Percentiles rank a stretch among this genome's conserved stretches.
phyloP scores from a whole-genome alignment of 2,797 vertebrate species.

The Danionella dracula region DNA sequence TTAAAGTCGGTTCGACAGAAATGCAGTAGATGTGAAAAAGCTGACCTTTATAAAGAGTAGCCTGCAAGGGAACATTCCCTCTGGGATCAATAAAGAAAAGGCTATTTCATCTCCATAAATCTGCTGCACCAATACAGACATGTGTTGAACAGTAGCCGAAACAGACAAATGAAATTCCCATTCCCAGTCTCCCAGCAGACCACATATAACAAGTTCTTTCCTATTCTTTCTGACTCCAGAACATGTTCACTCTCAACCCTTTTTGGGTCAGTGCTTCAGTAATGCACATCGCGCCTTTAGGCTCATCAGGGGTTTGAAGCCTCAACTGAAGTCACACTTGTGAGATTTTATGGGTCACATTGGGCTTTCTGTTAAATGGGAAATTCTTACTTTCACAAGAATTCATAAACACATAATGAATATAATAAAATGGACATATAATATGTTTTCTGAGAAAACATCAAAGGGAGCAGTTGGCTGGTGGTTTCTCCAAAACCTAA shows the following conservation, averaged over 20 bases:
- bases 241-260: not conserved
- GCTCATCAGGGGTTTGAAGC: not conserved
- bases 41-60: slow-evolving; percentile 1
- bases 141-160: not conserved
- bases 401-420: no score
- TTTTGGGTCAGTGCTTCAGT: slow-evolving; percentile 2
- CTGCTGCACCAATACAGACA: not conserved
- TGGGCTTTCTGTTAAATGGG: not conserved
- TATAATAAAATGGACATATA: no score
- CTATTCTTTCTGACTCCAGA: not conserved
- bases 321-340: not conserved
- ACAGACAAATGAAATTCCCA: not conserved
- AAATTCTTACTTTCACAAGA: no score
- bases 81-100: not conserved
- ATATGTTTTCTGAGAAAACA: no score
- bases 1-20: not conserved
- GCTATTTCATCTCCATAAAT: not conserved
- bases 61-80: not conserved
- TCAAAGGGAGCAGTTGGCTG: no score
- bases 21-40: not conserved
- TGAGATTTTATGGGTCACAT: not conserved
- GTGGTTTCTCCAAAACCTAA: no score
- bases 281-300: not conserved
- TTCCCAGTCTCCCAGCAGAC: not conserved
- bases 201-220: not conserved